phyloP scores from a whole-genome alignment of 2,888 invertebrate genomes.

The Charanyca ferruginea region DNA sequence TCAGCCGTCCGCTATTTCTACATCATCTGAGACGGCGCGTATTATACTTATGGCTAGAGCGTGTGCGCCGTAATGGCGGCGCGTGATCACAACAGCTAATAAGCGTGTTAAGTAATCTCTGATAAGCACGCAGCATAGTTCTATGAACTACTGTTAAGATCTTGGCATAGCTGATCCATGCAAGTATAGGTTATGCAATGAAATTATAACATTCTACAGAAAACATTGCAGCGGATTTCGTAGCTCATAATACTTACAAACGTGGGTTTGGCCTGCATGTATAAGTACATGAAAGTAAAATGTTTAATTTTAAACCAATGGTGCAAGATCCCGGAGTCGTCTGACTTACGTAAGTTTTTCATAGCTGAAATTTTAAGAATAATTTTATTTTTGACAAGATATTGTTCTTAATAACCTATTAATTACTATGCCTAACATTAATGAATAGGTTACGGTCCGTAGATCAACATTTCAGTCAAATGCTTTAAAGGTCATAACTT shows the following conservation, averaged over 20 bases:
- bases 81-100: background rate
- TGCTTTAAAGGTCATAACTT: too few relatives aligned
- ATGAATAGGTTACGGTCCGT: too few relatives aligned
- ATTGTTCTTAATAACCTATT: too few relatives aligned
- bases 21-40: too few relatives aligned
- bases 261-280: conserved; percentile 85
- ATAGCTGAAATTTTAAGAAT: too few relatives aligned
- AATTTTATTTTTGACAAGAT: too few relatives aligned
- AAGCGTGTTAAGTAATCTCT: background rate
- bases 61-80: background rate
- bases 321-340: too few relatives aligned
- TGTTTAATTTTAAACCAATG: conserved; percentile 43
- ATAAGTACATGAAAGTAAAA: conserved; percentile 80
- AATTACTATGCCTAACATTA: too few relatives aligned
- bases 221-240: conserved; percentile 8
- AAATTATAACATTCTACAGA: conserved; percentile 13
- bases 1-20: background rate
- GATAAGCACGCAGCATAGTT: background rate
- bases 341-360: too few relatives aligned
- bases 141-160: background rate
- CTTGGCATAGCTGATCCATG: conserved; percentile 4
- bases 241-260: conserved; percentile 82
- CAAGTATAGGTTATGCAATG: conserved; percentile 7
- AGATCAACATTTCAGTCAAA: too few relatives aligned
- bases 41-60: background rate